Base-by-base conservation (phyloP, 2,797 vertebrate genomes). In the Peromyscus nudipes region DNA sequence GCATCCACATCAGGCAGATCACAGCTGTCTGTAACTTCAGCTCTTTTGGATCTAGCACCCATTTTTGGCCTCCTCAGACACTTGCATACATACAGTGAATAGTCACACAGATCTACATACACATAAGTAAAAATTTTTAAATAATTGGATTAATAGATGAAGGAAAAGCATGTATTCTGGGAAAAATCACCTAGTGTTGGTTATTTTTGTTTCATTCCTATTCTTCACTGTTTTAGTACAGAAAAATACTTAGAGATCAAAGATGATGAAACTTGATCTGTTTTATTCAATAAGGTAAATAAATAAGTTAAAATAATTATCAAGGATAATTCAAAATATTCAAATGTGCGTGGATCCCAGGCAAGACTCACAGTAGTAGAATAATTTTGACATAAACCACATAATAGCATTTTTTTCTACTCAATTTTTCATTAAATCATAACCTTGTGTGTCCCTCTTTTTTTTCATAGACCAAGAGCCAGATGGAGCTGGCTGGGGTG, bases 301-400 rank as follows among this genome's bases (percentile, higher is more conserved):
- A 85, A 71, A 76, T 75, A 8, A 64, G 46, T 95, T 82, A 62
- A 89, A 34, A 31, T 73, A 34, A 79, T 94, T 92, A 92, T 55
- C 21, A 69, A 79, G n/a, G 37, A 19, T 87, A 65, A 95, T 79
- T 91, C 9, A 16, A 4, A 84, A 84, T 52, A 65, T 55, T 75
- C 57, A 80, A 75, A 57, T 90, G 5, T 46, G 0, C 82, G 31
- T 89, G 31, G 34, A 3, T 93, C 34, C 40, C 31, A 17, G 67
- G 31, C 71, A 95, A 92, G 93, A 94, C 40, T 90, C 91, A 84
- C 92, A 40, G 29, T 31, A 77, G 37, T 65, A 1, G 40, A n/a
- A 91, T 69, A 49, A 57, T 96, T 92, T 96, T 96, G 65, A 82
- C 67, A 64, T 84, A 89, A 95, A 62, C 49, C 60, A 80, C 71